These are phyloP conservation scores for Cylloceria caligata DNA, from an alignment of 2,888 invertebrate species.

Conservation along the genomic window DNA sequence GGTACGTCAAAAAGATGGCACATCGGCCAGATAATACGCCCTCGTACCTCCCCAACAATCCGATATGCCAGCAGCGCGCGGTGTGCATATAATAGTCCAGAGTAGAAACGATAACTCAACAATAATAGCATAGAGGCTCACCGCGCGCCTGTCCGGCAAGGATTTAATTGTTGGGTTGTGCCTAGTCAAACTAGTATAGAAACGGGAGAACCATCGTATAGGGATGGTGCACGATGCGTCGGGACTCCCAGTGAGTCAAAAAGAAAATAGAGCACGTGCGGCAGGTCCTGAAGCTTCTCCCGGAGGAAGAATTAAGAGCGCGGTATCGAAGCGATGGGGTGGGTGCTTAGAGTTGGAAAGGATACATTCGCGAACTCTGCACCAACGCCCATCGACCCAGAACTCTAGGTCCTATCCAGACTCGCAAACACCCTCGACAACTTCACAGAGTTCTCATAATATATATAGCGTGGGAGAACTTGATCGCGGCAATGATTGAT, in stretches of 20 bases:
- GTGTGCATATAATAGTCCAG: conserved; percentile 53
- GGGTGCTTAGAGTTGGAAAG: conserved; percentile 32
- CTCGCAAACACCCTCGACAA: neutral
- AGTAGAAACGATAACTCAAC: conserved; percentile 81
- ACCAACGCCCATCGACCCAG: conserved; percentile 49
- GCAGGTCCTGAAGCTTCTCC: conserved; percentile 35
- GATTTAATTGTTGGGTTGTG: conserved; percentile 82
- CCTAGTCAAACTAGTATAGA: conserved; percentile 39
- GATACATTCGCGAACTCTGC: conserved; percentile 43
- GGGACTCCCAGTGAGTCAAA: conserved; percentile 63
- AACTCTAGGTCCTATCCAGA: neutral
- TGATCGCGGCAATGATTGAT: conserved; percentile 65
- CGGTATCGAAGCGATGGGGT: conserved; percentile 29
- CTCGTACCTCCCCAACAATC: conserved; percentile 55
- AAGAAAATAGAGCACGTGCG: conserved; percentile 71
- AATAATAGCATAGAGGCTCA: conserved; percentile 77
- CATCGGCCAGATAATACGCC: conserved; percentile 59
- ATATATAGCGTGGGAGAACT: conserved; percentile 24
- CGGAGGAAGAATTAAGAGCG: conserved; percentile 42
- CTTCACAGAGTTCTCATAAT: neutral
- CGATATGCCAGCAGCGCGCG: conserved; percentile 52
- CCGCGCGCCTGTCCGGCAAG: conserved; percentile 76
- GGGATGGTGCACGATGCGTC: conserved; percentile 69
- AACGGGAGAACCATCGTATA: conserved; percentile 75
- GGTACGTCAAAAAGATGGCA: conserved; percentile 63